Conservation (phyloP, 1,140 invertebrate genomes). For the Ceratina australensis region DNA sequence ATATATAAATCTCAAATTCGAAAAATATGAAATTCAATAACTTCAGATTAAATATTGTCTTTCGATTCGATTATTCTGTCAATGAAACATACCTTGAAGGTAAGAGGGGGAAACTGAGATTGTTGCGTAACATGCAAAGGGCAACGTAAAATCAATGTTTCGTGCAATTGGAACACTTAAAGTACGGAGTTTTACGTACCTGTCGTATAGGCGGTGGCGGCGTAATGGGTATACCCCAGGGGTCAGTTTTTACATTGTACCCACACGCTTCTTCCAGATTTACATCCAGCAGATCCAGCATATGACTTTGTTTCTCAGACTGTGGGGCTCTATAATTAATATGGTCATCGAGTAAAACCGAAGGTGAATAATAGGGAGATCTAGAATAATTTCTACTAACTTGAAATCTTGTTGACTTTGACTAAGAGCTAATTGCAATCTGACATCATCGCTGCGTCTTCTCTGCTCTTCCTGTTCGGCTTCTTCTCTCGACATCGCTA, state of each 20-base stretch:
- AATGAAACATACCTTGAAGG: slow-evolving; percentile 68
- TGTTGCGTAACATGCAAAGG: slow-evolving; percentile 70
- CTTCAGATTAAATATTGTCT: neutral
- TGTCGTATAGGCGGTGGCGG: slow-evolving; percentile 78
- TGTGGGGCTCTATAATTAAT: slow-evolving; percentile 72
- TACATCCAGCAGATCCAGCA: slow-evolving; percentile 91
- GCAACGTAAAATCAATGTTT: slow-evolving; percentile 38
- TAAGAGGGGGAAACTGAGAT: slow-evolving; percentile 74
- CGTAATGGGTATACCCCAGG: slow-evolving; percentile 85
- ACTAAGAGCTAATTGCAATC: slow-evolving; percentile 94
- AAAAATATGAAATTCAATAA: neutral
- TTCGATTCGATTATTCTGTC: neutral
- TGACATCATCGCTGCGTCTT: slow-evolving; percentile 94
- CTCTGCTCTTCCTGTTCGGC: slow-evolving; percentile 97
- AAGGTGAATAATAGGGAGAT: neutral
- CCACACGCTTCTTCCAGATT: slow-evolving; percentile 83
- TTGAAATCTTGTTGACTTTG: slow-evolving; percentile 95
- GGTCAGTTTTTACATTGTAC: slow-evolving; percentile 81
- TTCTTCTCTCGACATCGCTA: slow-evolving; percentile 99
- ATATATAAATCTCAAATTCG: neutral
- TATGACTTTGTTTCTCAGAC: slow-evolving; percentile 83
- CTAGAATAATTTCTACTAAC: slow-evolving; percentile 75
- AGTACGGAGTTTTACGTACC: slow-evolving; percentile 67
- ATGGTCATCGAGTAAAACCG: neutral
- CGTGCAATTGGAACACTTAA: slow-evolving; percentile 64